Percentiles rank a stretch among this genome's conserved stretches.
Evolutionary conservation across 2,113 vertebrate species (phyloP).

Genomic region (Callopanchax toddi): DNA sequence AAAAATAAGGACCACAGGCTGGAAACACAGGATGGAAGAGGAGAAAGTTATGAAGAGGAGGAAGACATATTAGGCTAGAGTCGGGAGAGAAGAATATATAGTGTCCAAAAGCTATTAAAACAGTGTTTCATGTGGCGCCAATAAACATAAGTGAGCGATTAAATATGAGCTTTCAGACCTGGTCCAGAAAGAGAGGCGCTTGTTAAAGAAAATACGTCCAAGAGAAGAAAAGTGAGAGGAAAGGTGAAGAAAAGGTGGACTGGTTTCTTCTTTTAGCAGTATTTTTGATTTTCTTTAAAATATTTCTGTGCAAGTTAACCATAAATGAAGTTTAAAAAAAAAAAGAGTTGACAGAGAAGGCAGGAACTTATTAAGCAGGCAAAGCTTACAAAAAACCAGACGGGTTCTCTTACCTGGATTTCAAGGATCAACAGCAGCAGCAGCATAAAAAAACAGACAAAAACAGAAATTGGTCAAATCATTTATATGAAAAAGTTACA

Average conservation of each 20-base stretch:
- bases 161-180: conserved; percentile 55
- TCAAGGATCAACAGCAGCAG: conserved; percentile 22
- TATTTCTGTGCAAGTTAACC: neutral
- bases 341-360: too few relatives aligned
- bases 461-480: conserved; percentile 25
- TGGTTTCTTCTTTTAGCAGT: conserved; percentile 31
- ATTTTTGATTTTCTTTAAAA: too few relatives aligned
- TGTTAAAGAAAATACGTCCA: conserved; percentile 4
- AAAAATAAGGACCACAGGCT: conserved; percentile 1
- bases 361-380: conserved; percentile 10
- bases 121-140: conserved; percentile 62
- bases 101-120: conserved; percentile 65
- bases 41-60: conserved; percentile 18
- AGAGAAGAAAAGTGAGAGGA: neutral
- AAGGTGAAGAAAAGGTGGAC: conserved; percentile 8
- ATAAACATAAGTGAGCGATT: conserved; percentile 59
- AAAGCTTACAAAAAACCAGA: neutral
- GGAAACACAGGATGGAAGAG: conserved; percentile 20
- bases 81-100: conserved; percentile 33
- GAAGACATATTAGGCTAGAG: conserved; percentile 30
- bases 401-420: conserved; percentile 56
- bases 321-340: neutral
- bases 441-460: conserved; percentile 29
- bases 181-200: conserved; percentile 15
- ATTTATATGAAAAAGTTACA: neutral